phyloP scores from a whole-genome alignment of 2,797 vertebrate genomes.

The Vireo griseus region DNA sequence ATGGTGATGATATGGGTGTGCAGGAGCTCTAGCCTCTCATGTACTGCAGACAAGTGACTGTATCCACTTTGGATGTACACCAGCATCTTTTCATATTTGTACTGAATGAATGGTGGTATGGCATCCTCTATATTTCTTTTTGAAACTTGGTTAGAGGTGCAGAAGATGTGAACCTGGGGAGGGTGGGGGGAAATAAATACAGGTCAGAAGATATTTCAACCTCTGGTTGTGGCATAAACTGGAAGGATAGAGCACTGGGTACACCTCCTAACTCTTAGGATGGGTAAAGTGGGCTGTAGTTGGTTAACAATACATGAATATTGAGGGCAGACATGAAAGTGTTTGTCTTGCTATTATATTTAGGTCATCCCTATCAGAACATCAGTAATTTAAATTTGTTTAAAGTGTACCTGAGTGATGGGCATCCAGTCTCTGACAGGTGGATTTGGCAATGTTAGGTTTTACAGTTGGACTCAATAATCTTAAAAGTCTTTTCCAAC shows the following conservation, averaged over 20 bases:
- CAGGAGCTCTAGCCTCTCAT: not conserved
- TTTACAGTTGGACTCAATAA: not conserved
- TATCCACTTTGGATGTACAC: not conserved
- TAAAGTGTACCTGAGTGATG: not conserved
- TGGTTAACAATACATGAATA: not conserved
- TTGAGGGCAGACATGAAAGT: not conserved
- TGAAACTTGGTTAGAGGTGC: not conserved
- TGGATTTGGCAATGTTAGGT: not conserved
- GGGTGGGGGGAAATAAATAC: fast-evolving
- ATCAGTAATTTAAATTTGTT: not conserved
- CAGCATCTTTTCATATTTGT: not conserved
- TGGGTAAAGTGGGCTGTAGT: not conserved
- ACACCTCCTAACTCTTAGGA: no score
- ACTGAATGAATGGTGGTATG: not conserved
- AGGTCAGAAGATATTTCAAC: not conserved
- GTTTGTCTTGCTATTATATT: not conserved
- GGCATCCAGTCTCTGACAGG: not conserved
- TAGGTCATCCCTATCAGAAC: not conserved
- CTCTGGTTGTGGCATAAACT: not conserved
- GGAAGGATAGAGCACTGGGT: not conserved
- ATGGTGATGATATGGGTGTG: not conserved
- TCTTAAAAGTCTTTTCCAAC: not conserved
- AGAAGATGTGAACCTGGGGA: not conserved
- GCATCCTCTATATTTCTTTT: not conserved
- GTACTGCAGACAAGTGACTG: not conserved